Evolutionary conservation across 2,113 vertebrate species (phyloP).

Genomic region (Aegotheles bennettii): DNA sequence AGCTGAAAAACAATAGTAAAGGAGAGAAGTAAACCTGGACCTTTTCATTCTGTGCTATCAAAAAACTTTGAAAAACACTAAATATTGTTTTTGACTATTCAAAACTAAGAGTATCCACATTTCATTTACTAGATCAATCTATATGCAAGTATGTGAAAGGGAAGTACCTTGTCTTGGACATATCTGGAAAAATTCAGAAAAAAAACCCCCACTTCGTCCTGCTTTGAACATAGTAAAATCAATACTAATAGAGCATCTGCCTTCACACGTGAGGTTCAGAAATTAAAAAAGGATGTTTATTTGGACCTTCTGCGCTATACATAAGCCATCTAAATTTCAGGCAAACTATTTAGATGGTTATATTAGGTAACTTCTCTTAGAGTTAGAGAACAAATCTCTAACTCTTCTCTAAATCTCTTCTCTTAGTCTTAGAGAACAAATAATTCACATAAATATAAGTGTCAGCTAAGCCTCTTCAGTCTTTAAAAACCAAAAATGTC

Average conservation of each 20-base stretch:
- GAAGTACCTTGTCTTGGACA: not conserved
- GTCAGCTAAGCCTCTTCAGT: not conserved
- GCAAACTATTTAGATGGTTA: not conserved
- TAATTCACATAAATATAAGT: not conserved
- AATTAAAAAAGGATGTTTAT: not conserved
- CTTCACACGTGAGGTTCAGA: not conserved
- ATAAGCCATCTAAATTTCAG: not conserved
- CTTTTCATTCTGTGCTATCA: not conserved
- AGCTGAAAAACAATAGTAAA: not conserved
- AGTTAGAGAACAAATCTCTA: not conserved
- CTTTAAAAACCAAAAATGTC: not conserved
- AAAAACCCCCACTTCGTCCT: no score
- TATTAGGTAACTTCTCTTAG: not conserved
- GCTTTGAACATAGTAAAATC: not conserved
- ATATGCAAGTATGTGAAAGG: not conserved
- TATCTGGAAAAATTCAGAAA: not conserved
- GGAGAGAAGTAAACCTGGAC: not conserved
- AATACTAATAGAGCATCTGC: not conserved
- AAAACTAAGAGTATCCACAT: not conserved
- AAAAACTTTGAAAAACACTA: not conserved
- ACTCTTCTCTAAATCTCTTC: no score
- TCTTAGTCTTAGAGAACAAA: not conserved
- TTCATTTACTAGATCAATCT: not conserved
- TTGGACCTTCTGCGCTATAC: not conserved
- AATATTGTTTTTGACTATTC: not conserved